Base-by-base conservation (phyloP, 2,888 invertebrate genomes). In the Sinodicranocentrus sp. region DNA sequence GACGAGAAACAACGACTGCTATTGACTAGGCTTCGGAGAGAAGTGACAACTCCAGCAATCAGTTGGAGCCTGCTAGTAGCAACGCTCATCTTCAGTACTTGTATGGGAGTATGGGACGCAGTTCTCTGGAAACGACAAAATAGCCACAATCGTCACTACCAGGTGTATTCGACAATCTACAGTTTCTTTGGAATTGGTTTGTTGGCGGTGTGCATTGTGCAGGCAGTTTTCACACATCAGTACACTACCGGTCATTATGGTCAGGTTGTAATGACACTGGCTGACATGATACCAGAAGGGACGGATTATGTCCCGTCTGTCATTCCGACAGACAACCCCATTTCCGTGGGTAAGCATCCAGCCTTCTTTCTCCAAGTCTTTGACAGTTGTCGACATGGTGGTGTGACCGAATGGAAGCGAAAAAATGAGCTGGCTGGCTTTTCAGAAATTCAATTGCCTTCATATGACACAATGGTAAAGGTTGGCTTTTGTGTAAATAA, bases 301-400 rank as follows among this genome's bases (percentile, higher is more conserved):
- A 1, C 1, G 1, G 1, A 8, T 2, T 63, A 1, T 5, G 63
- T 63, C 1, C 63, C 63, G 8, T 10, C 5, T 2, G 8, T 2
- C 2, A 13, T 63, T 8, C 63, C 63, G 8, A 5, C 28, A 17
- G 63, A 28, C 33, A 19, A 28, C 19, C 63, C 63, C 28, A 63
- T 63, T 63, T 28, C 28, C n/a, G 33, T 63, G 3, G 10, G 0
- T 10, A 28, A 26, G 1, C 28, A 63, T 19, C 33, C n/a, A 8
- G 19, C n/a, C 8, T 28, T 63, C 17, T 63, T 63, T 25, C 63
- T 63, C 63, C 63, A 63, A 33, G 17, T 17, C 19, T 63, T 63
- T 33, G 33, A 63, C 17, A 63, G 63, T 17, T 63, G 63, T 17
- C 28, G 63, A 33, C 63, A 63, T 33, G 63, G 6, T 3, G 13